phyloP scores from a whole-genome alignment of 2,113 vertebrate species.

The Sander lucioperca region DNA sequence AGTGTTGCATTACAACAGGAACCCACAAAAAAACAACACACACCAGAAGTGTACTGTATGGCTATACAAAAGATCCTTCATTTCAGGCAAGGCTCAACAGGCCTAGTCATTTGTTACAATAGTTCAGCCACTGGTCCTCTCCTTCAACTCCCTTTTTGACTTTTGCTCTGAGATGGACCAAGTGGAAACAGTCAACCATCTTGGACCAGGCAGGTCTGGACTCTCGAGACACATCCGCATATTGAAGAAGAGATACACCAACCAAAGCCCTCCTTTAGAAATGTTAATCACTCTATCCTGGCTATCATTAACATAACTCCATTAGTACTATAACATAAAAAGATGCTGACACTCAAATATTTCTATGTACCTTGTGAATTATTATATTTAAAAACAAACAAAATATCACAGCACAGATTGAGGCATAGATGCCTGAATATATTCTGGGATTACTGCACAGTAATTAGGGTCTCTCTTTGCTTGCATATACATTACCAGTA shows the following conservation, averaged over 20 bases:
- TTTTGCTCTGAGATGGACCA: slow-evolving; percentile 40
- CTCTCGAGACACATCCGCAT: background rate
- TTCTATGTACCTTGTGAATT: slow-evolving; percentile 68
- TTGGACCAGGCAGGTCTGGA: slow-evolving; percentile 21
- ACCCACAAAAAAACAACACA: slow-evolving; percentile 41
- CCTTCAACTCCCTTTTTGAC: slow-evolving; percentile 30
- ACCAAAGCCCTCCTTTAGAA: slow-evolving; percentile 28
- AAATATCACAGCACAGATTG: slow-evolving; percentile 48
- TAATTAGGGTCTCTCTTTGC: slow-evolving; percentile 75
- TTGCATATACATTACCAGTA: slow-evolving; percentile 75
- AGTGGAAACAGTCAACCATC: slow-evolving; percentile 32
- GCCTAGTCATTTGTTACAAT: slow-evolving; percentile 26
- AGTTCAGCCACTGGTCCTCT: slow-evolving; percentile 35
- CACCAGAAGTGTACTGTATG: slow-evolving; percentile 53
- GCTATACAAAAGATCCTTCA: slow-evolving; percentile 72
- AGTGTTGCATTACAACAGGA: slow-evolving; percentile 50
- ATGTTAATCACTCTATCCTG: slow-evolving; percentile 64
- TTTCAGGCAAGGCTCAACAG: slow-evolving; percentile 24
- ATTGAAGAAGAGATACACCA: slow-evolving; percentile 7
- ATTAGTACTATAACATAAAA: slow-evolving; percentile 60
- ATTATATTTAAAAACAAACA: slow-evolving; percentile 6
- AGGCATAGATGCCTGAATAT: slow-evolving; percentile 47
- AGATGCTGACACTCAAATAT: slow-evolving; percentile 60
- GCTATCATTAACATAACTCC: slow-evolving; percentile 58
- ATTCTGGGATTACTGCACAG: slow-evolving; percentile 71